A percentile compares a stretch with the other conserved stretches of the same genome.
Conservation (phyloP, 2,113 vertebrate genomes). For the Podarcis cretensis region DNA sequence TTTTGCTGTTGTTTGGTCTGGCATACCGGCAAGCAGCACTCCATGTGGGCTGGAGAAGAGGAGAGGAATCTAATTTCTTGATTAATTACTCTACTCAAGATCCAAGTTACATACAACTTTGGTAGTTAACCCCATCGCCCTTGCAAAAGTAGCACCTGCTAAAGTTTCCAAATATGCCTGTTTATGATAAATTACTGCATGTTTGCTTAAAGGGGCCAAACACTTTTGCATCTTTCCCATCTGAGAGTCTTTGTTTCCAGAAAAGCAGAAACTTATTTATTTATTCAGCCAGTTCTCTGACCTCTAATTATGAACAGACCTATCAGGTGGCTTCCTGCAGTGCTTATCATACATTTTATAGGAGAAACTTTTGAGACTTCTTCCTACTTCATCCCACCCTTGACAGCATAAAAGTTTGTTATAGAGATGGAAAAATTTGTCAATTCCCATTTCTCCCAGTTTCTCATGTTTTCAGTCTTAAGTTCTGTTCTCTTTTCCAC, state of each 20-base stretch:
- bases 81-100: conserved; percentile 89
- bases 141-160: conserved; percentile 83
- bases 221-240: conserved; percentile 57
- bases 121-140: conserved; percentile 95
- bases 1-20: conserved; percentile 2
- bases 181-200: conserved; percentile 85
- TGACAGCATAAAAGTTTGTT: not conserved
- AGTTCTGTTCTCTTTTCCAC: no score
- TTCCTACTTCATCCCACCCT: no score
- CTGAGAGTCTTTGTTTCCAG: conserved; percentile 52
- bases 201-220: conserved; percentile 58
- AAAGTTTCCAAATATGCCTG: conserved; percentile 84
- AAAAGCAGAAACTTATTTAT: not conserved
- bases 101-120: conserved; percentile 92
- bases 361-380: not conserved
- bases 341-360: not conserved
- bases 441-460: no score
- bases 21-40: conserved; percentile 76
- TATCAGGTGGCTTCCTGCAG: not conserved
- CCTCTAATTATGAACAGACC: not conserved
- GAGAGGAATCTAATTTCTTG: conserved; percentile 83
- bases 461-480: no score
- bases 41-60: conserved; percentile 76
- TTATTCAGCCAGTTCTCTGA: not conserved
- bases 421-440: no score